Conservation (phyloP, 2,888 invertebrate species). For the Leuctra nigra region DNA sequence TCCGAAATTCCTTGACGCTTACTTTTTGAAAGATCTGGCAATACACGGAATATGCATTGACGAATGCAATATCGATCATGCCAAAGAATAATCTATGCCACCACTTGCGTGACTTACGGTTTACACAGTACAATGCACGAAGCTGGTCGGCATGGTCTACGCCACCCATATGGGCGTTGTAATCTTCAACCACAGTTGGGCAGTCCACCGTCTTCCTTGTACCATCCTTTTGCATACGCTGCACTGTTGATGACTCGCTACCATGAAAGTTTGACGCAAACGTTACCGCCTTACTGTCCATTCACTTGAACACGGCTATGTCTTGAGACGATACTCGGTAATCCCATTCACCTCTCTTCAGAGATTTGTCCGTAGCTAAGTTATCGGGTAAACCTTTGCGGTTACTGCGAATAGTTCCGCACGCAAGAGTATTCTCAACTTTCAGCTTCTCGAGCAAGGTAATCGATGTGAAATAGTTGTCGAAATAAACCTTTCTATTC, state of each 20-base stretch:
- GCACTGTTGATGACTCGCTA: conserved; percentile 17
- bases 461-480: conserved; percentile 28
- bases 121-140: not conserved
- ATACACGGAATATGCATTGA: no score
- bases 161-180: conserved; percentile 15
- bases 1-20: no score
- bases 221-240: conserved; percentile 16
- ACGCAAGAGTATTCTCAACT: conserved; percentile 28
- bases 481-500: conserved; percentile 25
- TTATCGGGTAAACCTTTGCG: conserved; percentile 22
- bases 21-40: no score
- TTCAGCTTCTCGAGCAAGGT: conserved; percentile 28
- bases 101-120: conserved; percentile 12
- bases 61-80: conserved; percentile 12
- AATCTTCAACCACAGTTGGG: conserved; percentile 9
- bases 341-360: conserved; percentile 18
- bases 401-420: conserved; percentile 28
- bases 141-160: no score
- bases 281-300: conserved; percentile 26
- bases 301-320: conserved; percentile 26
- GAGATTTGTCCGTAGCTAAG: conserved; percentile 8
- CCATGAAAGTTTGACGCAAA: conserved; percentile 30
- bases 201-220: not conserved
- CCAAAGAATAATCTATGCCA: conserved; percentile 14
- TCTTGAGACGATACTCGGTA: conserved; percentile 18